phyloP scores from a whole-genome alignment of 2,113 vertebrate genomes.

The Solenodon paradoxus region DNA sequence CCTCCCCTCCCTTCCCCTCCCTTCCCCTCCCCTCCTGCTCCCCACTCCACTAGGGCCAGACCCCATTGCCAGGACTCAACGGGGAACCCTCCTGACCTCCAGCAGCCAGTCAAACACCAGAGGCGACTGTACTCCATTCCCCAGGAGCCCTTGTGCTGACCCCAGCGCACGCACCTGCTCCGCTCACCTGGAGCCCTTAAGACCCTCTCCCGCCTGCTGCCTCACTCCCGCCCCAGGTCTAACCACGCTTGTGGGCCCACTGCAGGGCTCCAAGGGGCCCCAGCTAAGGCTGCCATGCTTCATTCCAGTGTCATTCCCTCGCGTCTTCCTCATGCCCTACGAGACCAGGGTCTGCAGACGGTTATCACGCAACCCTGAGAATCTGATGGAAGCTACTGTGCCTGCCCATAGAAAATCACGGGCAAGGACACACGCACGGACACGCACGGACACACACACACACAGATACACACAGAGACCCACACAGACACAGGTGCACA shows the following conservation, averaged over 20 bases:
- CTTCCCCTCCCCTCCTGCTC: not conserved
- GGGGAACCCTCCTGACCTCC: no score
- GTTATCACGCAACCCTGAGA: no score
- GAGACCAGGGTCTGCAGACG: no score
- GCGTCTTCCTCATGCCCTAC: no score
- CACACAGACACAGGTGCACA: no score
- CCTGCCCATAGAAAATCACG: not conserved
- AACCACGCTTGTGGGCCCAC: no score
- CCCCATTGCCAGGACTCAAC: not conserved
- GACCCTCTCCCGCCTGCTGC: not conserved
- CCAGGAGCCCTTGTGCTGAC: not conserved
- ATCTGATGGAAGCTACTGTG: not conserved
- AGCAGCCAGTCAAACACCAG: not conserved
- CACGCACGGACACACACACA: no score
- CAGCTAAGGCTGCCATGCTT: no score
- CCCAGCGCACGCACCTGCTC: not conserved
- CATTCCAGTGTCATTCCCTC: no score
- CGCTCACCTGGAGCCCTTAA: not conserved
- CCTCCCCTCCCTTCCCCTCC: not conserved
- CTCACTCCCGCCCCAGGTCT: no score
- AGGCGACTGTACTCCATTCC: rapidly evolving
- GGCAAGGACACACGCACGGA: rapidly evolving
- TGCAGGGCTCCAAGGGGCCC: no score
- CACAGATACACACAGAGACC: not conserved
- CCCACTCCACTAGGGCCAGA: no score